phyloP scores from a whole-genome alignment of 2,113 vertebrate species.

The Pungitius pungitius region DNA sequence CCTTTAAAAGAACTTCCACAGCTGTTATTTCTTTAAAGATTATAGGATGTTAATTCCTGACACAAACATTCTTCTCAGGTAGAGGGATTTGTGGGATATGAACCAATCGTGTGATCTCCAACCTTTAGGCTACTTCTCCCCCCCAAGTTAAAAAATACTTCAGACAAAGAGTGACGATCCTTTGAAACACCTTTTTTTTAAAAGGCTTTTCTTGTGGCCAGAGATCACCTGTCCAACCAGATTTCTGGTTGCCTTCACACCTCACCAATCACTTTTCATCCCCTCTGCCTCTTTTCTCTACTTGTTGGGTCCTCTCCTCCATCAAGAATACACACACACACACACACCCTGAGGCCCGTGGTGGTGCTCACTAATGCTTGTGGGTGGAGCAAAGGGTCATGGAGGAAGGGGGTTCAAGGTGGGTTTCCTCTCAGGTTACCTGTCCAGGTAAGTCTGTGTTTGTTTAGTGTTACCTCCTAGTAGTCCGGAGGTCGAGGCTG shows the following conservation, averaged over 20 bases:
- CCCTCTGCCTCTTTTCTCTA: slow-evolving; percentile 24
- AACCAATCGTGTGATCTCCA: slow-evolving; percentile 41
- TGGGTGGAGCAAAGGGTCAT: slow-evolving; percentile 10
- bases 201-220: slow-evolving; percentile 19
- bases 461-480: slow-evolving; percentile 78
- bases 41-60: slow-evolving; percentile 13
- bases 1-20: neutral
- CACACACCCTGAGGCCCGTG: slow-evolving; percentile 43
- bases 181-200: slow-evolving; percentile 38
- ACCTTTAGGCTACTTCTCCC: slow-evolving; percentile 43
- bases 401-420: slow-evolving; percentile 46
- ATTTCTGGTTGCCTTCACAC: slow-evolving; percentile 71
- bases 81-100: slow-evolving; percentile 43
- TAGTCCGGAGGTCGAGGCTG: slow-evolving; percentile 72
- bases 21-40: slow-evolving; percentile 37
- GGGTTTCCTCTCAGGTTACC: slow-evolving; percentile 78
- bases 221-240: slow-evolving; percentile 63
- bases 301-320: slow-evolving; percentile 51
- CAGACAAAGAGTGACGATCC: slow-evolving; percentile 49
- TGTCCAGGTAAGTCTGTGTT: slow-evolving; percentile 81
- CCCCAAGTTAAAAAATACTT: slow-evolving; percentile 29
- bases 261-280: slow-evolving; percentile 76
- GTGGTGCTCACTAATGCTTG: slow-evolving; percentile 54
- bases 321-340: slow-evolving; percentile 51
- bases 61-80: slow-evolving; percentile 34